Base-by-base conservation (phyloP, 53 echinoderm and acorn worm species). In the Astropecten irregularis region DNA sequence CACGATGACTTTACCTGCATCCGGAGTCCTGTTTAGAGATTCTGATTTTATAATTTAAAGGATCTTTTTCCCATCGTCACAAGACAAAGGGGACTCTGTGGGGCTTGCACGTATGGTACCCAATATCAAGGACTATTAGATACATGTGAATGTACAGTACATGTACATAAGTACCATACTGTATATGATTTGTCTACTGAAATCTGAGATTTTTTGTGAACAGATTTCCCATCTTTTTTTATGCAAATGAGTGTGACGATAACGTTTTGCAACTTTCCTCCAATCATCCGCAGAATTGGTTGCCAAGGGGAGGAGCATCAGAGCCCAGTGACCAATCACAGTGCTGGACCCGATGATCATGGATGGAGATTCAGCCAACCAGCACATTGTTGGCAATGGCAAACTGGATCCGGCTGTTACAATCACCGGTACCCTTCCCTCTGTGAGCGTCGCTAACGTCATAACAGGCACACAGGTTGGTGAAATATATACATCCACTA, bases 361-460 rank as follows among this genome's bases (percentile, higher is more conserved):
- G 86, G 86, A 85, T 76, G 76, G 86, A 49, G 86, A 85, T 30
- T 85, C 86, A 42, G 86, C 86, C 74, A 74, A 85, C 86, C 69
- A 74, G 74, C 74, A 76, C 66, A 64, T 74, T 54, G 71, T 84
- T 85, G 72, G 69, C 84, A 85, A 74, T 66, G 65, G 51, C 86
- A 85, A 85, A 85, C 31, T 64, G 64, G 76, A 76, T 30, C 79
- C 79, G 21, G 33, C 79, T 79, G 79, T 79, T 30, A 79, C 79
- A 2, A 79, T 79, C 60, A 37, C 79, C 61, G 79, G 60, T 47
- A 37, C 79, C 61, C 79, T 60, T 21, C 60, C 79, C 63, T 79
- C 79, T 62, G 86, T 64, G 85, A 72, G 73, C 58, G 84, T 70
- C 32, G 85, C 73, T n/a, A 59, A 71, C 34, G 74, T 85, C 74